These are phyloP conservation scores for Butorides virescens DNA, from an alignment of 2,113 vertebrate genomes.

Conservation along the genomic window DNA sequence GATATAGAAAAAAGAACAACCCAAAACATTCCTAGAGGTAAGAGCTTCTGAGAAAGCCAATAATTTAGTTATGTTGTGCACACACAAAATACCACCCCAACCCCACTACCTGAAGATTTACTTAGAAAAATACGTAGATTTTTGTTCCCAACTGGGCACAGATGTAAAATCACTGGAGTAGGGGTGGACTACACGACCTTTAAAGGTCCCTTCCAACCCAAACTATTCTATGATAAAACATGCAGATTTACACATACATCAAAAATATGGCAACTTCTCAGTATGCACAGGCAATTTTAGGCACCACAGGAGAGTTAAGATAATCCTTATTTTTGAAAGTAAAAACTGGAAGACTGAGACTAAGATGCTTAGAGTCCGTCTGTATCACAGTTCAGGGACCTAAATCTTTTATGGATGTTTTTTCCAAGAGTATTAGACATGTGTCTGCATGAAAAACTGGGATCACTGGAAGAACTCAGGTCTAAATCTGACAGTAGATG, in stretches of 20 bases:
- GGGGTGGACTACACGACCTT: not conserved
- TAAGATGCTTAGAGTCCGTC: not conserved
- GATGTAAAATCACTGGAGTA: not conserved
- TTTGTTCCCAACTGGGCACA: not conserved
- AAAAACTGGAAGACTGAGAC: not conserved
- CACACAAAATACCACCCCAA: not conserved
- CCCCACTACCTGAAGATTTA: not conserved
- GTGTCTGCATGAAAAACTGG: not conserved
- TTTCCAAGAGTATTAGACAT: not conserved
- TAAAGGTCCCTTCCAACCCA: not conserved
- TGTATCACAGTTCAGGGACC: not conserved
- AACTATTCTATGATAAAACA: not conserved
- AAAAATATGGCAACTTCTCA: not conserved
- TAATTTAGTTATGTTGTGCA: not conserved
- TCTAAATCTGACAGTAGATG: not conserved
- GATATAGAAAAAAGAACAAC: fast-evolving
- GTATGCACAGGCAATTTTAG: not conserved
- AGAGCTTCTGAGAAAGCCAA: not conserved
- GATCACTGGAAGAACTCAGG: not conserved
- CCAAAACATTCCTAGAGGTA: not conserved
- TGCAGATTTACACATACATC: not conserved
- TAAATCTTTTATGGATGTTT: not conserved
- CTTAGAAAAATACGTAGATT: not conserved
- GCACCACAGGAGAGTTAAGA: not conserved
- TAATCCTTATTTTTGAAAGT: not conserved